phyloP scores from a whole-genome alignment of 2,888 invertebrate genomes.

The Parnassius mnemosyne region DNA sequence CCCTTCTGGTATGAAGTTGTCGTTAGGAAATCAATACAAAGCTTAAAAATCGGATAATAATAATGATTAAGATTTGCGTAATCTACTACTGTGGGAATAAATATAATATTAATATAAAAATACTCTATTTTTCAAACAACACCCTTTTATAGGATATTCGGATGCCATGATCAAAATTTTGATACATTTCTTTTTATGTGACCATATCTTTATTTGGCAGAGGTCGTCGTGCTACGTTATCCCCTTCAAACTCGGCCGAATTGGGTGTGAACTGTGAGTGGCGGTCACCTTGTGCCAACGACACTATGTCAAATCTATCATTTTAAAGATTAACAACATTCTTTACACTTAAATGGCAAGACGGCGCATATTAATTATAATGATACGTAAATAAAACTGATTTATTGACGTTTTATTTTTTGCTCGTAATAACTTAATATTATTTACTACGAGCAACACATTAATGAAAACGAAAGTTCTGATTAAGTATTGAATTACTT shows the following conservation, averaged over 20 bases:
- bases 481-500: not conserved
- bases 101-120: too few species aligned
- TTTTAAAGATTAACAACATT: constrained; percentile 27
- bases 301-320: constrained; percentile 26
- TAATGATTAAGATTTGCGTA: too few species aligned
- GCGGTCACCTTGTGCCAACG: constrained; percentile 40
- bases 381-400: constrained; percentile 13
- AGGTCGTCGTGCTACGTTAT: constrained; percentile 41
- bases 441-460: not conserved
- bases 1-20: too few species aligned
- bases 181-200: constrained; percentile 1
- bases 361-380: constrained; percentile 17
- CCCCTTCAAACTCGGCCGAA: constrained; percentile 46
- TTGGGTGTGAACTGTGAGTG: constrained; percentile 16
- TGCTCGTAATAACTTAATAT: constrained; percentile 11
- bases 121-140: too few species aligned
- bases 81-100: too few species aligned
- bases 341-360: constrained; percentile 16
- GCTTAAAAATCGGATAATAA: too few species aligned
- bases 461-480: constrained; percentile 13
- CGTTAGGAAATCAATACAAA: too few species aligned
- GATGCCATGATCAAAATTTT: too few species aligned
- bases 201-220: constrained; percentile 27
- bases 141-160: too few species aligned
- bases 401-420: constrained; percentile 18